A percentile compares a stretch with the other conserved stretches of the same genome.
Conservation (phyloP, 2,888 invertebrate genomes). For the Allolobophora icterica region DNA sequence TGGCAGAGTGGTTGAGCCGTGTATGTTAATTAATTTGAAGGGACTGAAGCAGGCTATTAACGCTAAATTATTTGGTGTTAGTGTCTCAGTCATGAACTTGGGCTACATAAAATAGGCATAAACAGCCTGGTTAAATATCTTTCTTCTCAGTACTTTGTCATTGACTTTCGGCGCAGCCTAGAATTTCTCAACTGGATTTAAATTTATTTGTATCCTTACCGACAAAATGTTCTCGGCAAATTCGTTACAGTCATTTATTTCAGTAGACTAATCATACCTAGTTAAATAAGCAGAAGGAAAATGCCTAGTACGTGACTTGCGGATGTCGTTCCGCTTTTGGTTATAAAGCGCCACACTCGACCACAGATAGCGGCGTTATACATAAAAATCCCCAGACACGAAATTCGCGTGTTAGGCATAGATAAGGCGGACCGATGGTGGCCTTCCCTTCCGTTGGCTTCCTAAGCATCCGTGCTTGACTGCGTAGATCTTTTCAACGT, state of each 20-base stretch:
- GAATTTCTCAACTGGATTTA: background rate
- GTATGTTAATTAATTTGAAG: background rate
- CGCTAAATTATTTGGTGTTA: background rate
- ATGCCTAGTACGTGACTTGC: background rate
- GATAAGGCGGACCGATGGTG: background rate
- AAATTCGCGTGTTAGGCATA: background rate
- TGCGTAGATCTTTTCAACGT: background rate
- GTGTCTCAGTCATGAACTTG: background rate
- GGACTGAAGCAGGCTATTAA: background rate
- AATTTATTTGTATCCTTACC: background rate
- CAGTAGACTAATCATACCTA: no score
- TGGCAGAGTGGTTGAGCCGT: background rate
- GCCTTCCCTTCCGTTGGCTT: background rate
- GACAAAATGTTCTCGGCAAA: background rate
- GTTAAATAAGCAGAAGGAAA: no score
- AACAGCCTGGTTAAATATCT: background rate
- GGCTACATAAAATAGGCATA: background rate
- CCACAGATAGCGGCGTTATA: background rate
- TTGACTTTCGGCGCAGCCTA: background rate
- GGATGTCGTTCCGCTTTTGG: background rate
- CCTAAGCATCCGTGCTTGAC: slow-evolving; percentile 1
- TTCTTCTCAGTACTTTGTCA: background rate
- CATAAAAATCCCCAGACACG: background rate
- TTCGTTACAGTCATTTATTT: no score
- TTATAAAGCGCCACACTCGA: background rate